Evolutionary conservation across 30 jellyfish, hydroid and myxozoan species (phyloP), one percentile per base, ranked within the genome.

Genomic region (Catostylus mosaicus): DNA sequence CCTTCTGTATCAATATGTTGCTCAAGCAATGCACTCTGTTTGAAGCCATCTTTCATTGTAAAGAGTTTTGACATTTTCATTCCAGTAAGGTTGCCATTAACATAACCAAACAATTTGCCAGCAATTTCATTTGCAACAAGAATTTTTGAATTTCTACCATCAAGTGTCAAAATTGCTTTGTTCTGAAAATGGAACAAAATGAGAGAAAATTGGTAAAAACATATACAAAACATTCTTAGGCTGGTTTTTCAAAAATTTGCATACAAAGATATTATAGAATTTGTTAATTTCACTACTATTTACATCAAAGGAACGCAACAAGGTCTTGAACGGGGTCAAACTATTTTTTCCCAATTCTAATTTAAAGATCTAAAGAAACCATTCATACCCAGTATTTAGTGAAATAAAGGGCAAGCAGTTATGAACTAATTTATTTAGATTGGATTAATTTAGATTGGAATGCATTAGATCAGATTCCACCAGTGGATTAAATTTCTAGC

Each of bases 101-200:
- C 29, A 72, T 82, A 89, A 8, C 95, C 97, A 82, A 89, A 89
- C 50, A 89, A 43, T 43, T 81, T 77, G 30, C 97, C 82, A 72
- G 97, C 97, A 14, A 78, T 89, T 27, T 82, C 93, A 56, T 89
- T 89, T 20, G 97, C 95, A 11, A 89, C 91, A 11, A 82, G 88
- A 36, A 89, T 89, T 16, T 45, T 45, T 14, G 97, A 89, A 0
- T 95, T 63, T 61, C 63, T 74, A 2, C 87, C 95, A 66, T 82
- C 91, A 30, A 89, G 75, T 29, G 97, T 89, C 19, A 89, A 29
- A 32, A 83, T 85, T 20, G 97, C 97, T 65, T 83, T 73, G 88
- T 77, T 89, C 97, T 89, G 61, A 27, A 40, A 50, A 24, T 6
- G 0, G 52, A 86, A 80, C 23, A 31, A 48, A 83, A 36, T 26